Base-by-base conservation (phyloP, 2,113 vertebrate genomes). In the Embiotoca jacksoni region DNA sequence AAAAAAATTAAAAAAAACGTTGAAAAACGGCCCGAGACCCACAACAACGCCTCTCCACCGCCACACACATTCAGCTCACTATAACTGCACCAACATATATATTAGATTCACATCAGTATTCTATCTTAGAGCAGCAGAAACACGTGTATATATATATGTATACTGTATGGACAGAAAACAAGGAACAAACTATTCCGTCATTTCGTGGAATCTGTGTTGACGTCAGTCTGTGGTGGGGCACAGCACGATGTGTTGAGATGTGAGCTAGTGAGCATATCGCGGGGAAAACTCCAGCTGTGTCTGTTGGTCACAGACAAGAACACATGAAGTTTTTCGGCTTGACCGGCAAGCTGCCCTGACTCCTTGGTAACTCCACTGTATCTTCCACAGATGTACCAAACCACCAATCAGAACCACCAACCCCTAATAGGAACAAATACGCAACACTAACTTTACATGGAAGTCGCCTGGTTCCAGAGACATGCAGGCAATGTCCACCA, bases 331-430 rank as follows among this genome's bases (percentile, higher is more conserved):
- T 86, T 79, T 60, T 86, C 80, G 83, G 91, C 83, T 89, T 88
- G 91, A 88, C 78, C n/a, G 91, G 86, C 92, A 90, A 91, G 88
- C 89, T 87, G 88, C 90, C 90, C 87, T 91, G 91, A 91, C 90
- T 88, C 83, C 88, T 89, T 91, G 92, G 88, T 92, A 91, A 94
- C 92, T 89, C 88, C 89, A 92, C 89, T 92, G 90, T 92, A 94
- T 94, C 93, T 94, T 94, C 93, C 93, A 94, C 93, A 94, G 93
- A 94, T 94, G 92, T 92, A 93, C 90, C 90, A 90, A 92, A 91
- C 91, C 92, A 90, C 91, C 90, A 23, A 87, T 89, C 89, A 85
- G 86, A 92, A 93, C 88, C 88, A 83, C 77, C 86, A 11, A 87
- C 85, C 91, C 82, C 72, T 64, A 78, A 80, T 31, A 84, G 83